Base-by-base conservation (phyloP, 2,797 vertebrate genomes). In the Sarcophilus harrisii region DNA sequence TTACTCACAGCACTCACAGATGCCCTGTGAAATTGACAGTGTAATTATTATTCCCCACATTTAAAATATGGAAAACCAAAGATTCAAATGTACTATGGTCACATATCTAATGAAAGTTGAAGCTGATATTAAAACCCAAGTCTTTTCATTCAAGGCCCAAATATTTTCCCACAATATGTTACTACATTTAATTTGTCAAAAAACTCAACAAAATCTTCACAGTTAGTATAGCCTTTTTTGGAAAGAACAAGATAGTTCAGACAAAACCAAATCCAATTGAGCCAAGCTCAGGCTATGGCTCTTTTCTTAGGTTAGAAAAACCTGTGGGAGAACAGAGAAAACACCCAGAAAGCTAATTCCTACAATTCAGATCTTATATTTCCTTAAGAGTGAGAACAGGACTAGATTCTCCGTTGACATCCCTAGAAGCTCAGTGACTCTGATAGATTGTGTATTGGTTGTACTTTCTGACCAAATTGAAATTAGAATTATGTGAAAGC, bases 281-380 rank as follows among this genome's bases (percentile, higher is more conserved):
- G 62, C 90, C 81, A 87, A 93, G 81, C 38, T 59, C 90, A 93
- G 49, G 1, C 55, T 62, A 30, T 0, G 4, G 49, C 4, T 92
- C 21, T 90, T 89, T 94, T 54, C 32, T 0, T 1, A 92, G 14
- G 3, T 62, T 27, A 66, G 49, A 90, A 55, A 28, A n/a, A 58
- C 0, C n/a, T 4, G 16, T 3, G 91, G 90, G 59, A 28, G 24
- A 28, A 28, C 0, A 18, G 24, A 16, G 29, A 16, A 32, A 55
- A 1, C 0, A 9, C 38, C 29, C 29, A 55, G 87, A 66, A 12
- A 0, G 0, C 91, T 32, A 1, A 52, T 0, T 0, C 54, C 5
- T 1, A 12, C 1, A 1, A 95, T 95, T 95, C 58, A 57, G 55
- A 90, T 57, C 38, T 4, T 54, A 55, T 10, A 2, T 11, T 60